phyloP scores from a whole-genome alignment of 2,888 invertebrate genomes.

The Hypomecis punctinalis region DNA sequence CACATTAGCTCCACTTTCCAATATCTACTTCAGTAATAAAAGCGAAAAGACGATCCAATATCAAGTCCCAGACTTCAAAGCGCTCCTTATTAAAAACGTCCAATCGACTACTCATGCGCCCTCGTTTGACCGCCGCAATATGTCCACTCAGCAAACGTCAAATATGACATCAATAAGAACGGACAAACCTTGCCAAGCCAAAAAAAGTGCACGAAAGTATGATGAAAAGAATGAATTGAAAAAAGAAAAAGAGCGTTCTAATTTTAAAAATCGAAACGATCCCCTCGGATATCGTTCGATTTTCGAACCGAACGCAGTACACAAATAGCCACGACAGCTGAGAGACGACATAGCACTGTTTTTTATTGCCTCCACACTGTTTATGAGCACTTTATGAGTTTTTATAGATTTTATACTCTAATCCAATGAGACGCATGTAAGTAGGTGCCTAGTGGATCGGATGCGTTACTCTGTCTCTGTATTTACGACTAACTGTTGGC shows the following conservation, averaged over 20 bases:
- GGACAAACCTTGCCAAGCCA: conserved; percentile 32
- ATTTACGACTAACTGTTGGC: conserved; percentile 54
- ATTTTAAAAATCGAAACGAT: conserved; percentile 69
- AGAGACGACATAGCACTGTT: conserved; percentile 75
- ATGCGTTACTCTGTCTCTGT: conserved; percentile 72
- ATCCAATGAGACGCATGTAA: conserved; percentile 68
- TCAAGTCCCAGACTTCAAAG: conserved; percentile 13
- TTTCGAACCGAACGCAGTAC: conserved; percentile 75
- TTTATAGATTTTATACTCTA: conserved; percentile 81
- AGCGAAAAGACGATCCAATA: conserved; percentile 12
- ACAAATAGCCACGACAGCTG: conserved; percentile 85
- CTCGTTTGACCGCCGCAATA: conserved; percentile 33
- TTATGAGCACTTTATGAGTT: conserved; percentile 84
- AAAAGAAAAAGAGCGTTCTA: conserved; percentile 68
- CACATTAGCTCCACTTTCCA: neutral
- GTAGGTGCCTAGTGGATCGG: conserved; percentile 65
- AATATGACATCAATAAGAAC: conserved; percentile 52
- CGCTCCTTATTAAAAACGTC: conserved; percentile 32
- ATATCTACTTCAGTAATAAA: conserved; percentile 9
- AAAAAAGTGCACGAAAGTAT: conserved; percentile 9
- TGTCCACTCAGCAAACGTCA: conserved; percentile 42
- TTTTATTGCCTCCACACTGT: conserved; percentile 83
- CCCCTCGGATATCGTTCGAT: conserved; percentile 78
- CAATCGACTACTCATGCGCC: conserved; percentile 31
- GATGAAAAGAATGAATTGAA: conserved; percentile 41